Base-by-base conservation (phyloP, 2,113 vertebrate species). In the Scytalopus superciliaris region DNA sequence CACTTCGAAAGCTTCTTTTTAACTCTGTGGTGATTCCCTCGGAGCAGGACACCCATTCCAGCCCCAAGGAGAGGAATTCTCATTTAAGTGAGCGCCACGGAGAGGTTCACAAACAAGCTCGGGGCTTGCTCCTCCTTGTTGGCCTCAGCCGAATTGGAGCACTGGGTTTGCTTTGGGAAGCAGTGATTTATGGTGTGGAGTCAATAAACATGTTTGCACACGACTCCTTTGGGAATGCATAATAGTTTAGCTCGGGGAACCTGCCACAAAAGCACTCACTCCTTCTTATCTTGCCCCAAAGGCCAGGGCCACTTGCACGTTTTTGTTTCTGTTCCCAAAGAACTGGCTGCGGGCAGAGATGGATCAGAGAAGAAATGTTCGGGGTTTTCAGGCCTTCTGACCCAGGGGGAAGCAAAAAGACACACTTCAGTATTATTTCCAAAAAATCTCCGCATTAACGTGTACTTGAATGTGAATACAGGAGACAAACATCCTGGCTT, bases 401-500 rank as follows among this genome's bases (percentile, higher is more conserved):
- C 98, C 99, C 99, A 90, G 37, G 63, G 85, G 85, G 27, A 35
- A 82, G 72, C 73, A 74, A 85, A 55, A 59, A 35, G 24, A 56
- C 37, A 77, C 42, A 52, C 28, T 89, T 92, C 31, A 80, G 89
- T 84, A n/a, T 77, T 67, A 55, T 55, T 88, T 84, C 6, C 7
- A 81, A 62, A 87, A 96, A 96, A 76, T 0, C 0, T 8, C 3
- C 27, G 62, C 57, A 90, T 87, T 84, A n/a, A 70, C 56, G 31
- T 70, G 19, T 59, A 40, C 31, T 84, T 83, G 50, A 47, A 85
- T 83, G 44, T 92, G 77, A 94, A 86, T 89, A 31, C 24, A 55
- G 24, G 39, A 47, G 30, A 12, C 19, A 45, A 45, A n/a, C 16
- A 25, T 19, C 12, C 44, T n/a, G 45, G 39, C 53, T 89, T 82